Evolutionary conservation across 1,140 invertebrate genomes (phyloP), one percentile per base, ranked within the genome.

Genomic region (Drosophila murphyi): DNA sequence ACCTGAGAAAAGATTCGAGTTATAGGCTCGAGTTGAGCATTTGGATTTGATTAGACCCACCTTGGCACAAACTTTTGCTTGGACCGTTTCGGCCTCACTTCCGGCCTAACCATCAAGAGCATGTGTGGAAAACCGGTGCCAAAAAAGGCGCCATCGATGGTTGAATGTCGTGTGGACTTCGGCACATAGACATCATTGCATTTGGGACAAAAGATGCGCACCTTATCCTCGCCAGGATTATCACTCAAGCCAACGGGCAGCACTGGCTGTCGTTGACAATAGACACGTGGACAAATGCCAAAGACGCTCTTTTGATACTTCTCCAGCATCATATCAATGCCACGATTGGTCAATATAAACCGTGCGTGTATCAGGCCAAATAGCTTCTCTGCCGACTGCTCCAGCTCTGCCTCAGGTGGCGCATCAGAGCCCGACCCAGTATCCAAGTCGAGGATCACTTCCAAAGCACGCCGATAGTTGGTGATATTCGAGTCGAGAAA

Each of bases 21-120:
- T 20, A 20, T 1, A 20, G 20, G 20, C 20, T 20, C 20, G 20
- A 20, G 20, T 20, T 20, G 20, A 20, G 1, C 20, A 20, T 20
- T 20, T 20, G 20, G 20, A 20, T 20, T 20, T 20, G 20, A 20
- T 20, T 20, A 20, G 5, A 62, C 62, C 90, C 92, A 97, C 96
- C 96, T 97, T 89, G 98, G 98, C 91, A 99, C 97, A 95, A 99
- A 99, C 93, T 99, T 98, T 93, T 98, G 99, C 76, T 96, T 95
- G 72, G 98, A 96, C 86, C 98, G 95, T 93, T 99, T 99, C 56
- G 99, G 98, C 93, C 99, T 95, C 93, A 98, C 98, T 93, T 99
- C 99, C 2, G 99, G 99, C 94, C 99, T 98, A 72, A 99, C 98
- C 98, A 99, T 99, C 91, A 99, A 99, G 10, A 99, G 94, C 99